Conservation (phyloP, 2,797 vertebrate species). For the Coreius guichenoti region DNA sequence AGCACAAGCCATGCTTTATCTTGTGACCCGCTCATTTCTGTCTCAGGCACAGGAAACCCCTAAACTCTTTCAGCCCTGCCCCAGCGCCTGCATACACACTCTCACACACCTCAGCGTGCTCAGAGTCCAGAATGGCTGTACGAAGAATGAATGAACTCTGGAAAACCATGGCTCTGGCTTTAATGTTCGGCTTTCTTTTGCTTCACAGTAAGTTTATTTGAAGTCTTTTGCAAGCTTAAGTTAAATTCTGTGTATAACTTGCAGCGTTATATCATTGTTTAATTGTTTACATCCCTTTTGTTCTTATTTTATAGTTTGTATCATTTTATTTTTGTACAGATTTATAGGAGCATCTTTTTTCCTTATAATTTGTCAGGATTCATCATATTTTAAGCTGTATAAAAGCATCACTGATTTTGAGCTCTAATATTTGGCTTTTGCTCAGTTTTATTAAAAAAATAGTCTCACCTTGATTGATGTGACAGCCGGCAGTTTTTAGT, state of each 20-base stretch:
- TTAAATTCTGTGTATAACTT: background rate
- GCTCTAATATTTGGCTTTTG: background rate
- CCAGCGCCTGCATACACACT: conserved; percentile 56
- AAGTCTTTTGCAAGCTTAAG: background rate
- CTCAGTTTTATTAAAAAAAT: background rate
- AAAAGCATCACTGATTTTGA: background rate
- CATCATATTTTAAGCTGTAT: background rate
- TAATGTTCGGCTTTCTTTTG: conserved; percentile 71
- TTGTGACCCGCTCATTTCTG: conserved; percentile 71
- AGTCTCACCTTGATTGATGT: conserved; percentile 14
- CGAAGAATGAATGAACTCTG: conserved; percentile 78
- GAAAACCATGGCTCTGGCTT: conserved; percentile 66
- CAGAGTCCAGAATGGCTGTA: conserved; percentile 73
- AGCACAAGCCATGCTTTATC: conserved; percentile 78
- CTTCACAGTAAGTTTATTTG: conserved; percentile 76
- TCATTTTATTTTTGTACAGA: background rate
- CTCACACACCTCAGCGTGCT: conserved; percentile 46
- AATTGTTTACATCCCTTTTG: background rate
- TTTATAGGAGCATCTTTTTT: background rate
- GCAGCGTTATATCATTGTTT: background rate
- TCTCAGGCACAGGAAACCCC: conserved; percentile 75
- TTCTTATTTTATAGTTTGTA: background rate
- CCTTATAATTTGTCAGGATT: background rate
- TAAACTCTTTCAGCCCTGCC: conserved; percentile 54
- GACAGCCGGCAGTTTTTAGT: conserved; percentile 52